Base-by-base conservation (phyloP, 2,113 vertebrate species). In the Pimephales promelas region DNA sequence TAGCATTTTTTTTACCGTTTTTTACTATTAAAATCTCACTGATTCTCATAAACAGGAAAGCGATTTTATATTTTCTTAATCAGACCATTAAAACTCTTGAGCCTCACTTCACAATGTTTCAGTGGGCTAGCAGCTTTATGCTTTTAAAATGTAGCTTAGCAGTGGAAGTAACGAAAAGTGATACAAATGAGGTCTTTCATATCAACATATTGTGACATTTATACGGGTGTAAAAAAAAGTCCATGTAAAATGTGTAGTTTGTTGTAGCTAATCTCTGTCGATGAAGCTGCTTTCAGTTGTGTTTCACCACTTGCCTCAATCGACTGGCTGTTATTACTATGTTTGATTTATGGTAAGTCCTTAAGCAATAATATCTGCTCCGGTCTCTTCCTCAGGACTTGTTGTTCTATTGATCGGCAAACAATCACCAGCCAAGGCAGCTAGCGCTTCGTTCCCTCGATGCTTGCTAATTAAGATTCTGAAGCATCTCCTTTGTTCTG, bases 301-400 rank as follows among this genome's bases (percentile, higher is more conserved):
- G 31, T 80, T 81, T 80, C 77, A 81, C 26, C 79, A 24, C 56
- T 72, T 18, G 28, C 59, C 71, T 81, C 16, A 28, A 31, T n/a
- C 34, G n/a, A 59, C 59, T 66, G 70, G 80, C 83, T 40, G 72
- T 70, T 81, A 80, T 81, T 87, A 75, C 70, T 54, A 26, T 49
- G 62, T 82, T 84, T 79, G 72, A 86, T 88, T 84, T 79, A 76
- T 83, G 34, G 13, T 64, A 83, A 86, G 85, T 84, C 82, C 83
- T 84, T 66, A 61, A 75, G 78, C 75, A 78, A 47, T 79, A 79
- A 83, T 72, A 81, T 84, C 47, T 73, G 56, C 26, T 74, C 62
- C 24, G 57, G 40, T 74, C 79, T 84, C 40, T 62, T 84, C 79
- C 40, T 43, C 40, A 76, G 72, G 61, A 81, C 78, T 84, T 34